Evolutionary conservation across 2,113 vertebrate genomes (phyloP).

Genomic region (Prochilodus magdalenae): DNA sequence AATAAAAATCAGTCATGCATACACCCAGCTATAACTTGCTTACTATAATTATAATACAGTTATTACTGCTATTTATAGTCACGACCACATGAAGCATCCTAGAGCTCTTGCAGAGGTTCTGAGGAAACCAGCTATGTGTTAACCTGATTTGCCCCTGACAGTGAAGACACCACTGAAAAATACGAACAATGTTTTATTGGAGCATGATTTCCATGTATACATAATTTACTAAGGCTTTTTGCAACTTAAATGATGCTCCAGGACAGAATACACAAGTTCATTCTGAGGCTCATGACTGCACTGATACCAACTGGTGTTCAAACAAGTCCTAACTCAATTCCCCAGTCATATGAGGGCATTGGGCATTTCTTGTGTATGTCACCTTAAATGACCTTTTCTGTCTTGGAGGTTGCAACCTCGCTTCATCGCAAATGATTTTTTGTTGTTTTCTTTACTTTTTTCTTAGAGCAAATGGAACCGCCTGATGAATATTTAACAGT

Average conservation of each 20-base stretch:
- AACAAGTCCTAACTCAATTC: not conserved
- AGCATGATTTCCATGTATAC: not conserved
- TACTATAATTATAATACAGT: not conserved
- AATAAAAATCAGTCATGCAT: not conserved
- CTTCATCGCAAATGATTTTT: not conserved
- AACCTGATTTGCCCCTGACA: not conserved
- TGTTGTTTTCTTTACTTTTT: constrained; percentile 13
- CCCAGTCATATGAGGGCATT: not conserved
- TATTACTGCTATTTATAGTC: not conserved
- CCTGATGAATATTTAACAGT: constrained; percentile 65
- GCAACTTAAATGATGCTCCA: not conserved
- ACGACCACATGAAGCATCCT: not conserved
- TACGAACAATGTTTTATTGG: not conserved
- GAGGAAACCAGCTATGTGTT: not conserved
- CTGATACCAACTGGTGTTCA: constrained; percentile 16
- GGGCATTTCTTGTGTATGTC: not conserved
- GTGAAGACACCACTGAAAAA: not conserved
- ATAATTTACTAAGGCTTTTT: not conserved
- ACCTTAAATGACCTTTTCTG: constrained; percentile 42
- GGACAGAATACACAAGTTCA: not conserved
- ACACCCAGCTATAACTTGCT: no score
- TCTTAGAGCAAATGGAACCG: constrained; percentile 32
- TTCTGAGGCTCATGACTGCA: not conserved
- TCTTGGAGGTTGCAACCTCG: constrained; percentile 45
- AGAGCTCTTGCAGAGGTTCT: not conserved